Percentiles rank a stretch among this genome's conserved stretches.
These are phyloP conservation scores for Psix sp. DNA, from an alignment of 1,140 invertebrate species.

Conservation along the genomic window DNA sequence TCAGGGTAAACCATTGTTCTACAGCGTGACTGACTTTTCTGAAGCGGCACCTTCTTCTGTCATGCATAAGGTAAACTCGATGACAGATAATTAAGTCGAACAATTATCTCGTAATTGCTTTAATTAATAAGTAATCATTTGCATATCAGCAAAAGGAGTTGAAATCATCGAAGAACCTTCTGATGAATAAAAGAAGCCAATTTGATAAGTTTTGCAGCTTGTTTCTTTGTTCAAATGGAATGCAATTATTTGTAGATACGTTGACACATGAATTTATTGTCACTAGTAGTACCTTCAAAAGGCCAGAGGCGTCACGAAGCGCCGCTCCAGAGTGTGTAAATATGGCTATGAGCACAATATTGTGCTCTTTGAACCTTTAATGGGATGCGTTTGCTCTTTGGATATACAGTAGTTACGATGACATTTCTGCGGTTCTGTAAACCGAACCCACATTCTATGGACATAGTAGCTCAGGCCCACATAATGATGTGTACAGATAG, in stretches of 20 bases:
- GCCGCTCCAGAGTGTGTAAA: not conserved
- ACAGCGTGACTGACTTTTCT: too few relatives aligned
- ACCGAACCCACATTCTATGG: conserved; percentile 71
- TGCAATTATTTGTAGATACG: conserved; percentile 54
- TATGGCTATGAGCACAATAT: conserved; percentile 42
- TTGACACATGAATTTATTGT: conserved; percentile 62
- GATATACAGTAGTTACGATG: conserved; percentile 55
- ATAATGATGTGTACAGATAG: conserved; percentile 33
- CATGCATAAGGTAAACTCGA: too few relatives aligned
- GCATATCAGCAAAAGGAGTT: not conserved
- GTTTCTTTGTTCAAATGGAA: conserved; percentile 45
- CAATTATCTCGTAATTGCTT: not conserved
- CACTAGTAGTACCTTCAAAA: conserved; percentile 62
- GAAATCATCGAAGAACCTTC: too few relatives aligned
- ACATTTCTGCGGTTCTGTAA: conserved; percentile 64
- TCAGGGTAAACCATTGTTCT: too few relatives aligned
- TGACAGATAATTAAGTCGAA: too few relatives aligned
- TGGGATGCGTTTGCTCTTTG: conserved; percentile 69
- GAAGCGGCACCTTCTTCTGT: too few relatives aligned
- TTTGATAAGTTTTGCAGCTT: too few relatives aligned
- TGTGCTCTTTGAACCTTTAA: conserved; percentile 72
- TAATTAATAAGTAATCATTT: not conserved
- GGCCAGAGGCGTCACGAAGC: conserved; percentile 68
- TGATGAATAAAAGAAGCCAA: not conserved
- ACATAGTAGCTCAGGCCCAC: conserved; percentile 35